Evolutionary conservation across 2,888 invertebrate genomes (phyloP).

Genomic region (Ectemnius continuus): DNA sequence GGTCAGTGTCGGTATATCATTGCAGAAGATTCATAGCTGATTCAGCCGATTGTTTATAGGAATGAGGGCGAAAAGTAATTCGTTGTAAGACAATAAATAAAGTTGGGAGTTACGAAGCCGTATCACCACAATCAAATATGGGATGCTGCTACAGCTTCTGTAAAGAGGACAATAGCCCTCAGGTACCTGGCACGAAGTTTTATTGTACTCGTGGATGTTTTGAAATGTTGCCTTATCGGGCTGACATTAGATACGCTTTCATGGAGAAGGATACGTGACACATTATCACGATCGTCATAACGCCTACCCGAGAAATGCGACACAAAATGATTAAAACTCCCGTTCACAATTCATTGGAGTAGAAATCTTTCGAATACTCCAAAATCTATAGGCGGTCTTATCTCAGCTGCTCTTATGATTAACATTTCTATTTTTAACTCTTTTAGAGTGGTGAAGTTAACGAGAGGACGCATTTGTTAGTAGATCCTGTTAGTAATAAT

Average conservation of each 20-base stretch:
- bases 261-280: neutral
- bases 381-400: neutral
- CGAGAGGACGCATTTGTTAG: slow-evolving; percentile 89
- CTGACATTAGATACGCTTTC: slow-evolving; percentile 21
- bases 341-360: neutral
- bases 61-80: slow-evolving; percentile 53
- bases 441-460: slow-evolving; percentile 82
- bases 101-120: slow-evolving; percentile 16
- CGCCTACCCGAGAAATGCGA: slow-evolving; percentile 14
- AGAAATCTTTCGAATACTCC: neutral
- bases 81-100: slow-evolving; percentile 29
- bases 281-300: slow-evolving; percentile 18
- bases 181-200: slow-evolving; percentile 79
- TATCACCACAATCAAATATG: slow-evolving; percentile 57
- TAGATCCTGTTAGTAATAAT: slow-evolving; percentile 87
- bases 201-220: slow-evolving; percentile 22
- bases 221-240: slow-evolving; percentile 42
- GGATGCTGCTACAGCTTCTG: slow-evolving; percentile 84
- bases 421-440: slow-evolving; percentile 28
- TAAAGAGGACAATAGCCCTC: slow-evolving; percentile 84
- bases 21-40: slow-evolving; percentile 57
- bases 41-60: slow-evolving; percentile 63
- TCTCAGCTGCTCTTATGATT: neutral
- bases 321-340: neutral
- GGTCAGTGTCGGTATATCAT: slow-evolving; percentile 6